phyloP scores from a whole-genome alignment of 2,113 vertebrate genomes.

The Lipotes vexillifer region DNA sequence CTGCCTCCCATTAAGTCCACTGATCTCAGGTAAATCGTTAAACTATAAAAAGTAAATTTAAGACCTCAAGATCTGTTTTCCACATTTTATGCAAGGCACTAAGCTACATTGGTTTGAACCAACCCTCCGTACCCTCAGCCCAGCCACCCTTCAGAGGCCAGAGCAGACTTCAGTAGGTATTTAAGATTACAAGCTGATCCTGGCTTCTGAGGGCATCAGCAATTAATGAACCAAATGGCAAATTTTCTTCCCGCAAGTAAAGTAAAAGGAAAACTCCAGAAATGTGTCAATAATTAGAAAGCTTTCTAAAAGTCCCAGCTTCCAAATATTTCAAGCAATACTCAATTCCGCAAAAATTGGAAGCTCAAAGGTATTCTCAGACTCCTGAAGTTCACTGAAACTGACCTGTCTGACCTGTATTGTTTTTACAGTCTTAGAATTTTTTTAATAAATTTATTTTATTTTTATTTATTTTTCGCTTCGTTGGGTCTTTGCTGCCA shows the following conservation, averaged over 20 bases:
- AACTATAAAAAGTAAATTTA: not conserved
- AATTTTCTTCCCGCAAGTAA: not conserved
- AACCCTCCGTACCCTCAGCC: not conserved
- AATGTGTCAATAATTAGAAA: not conserved
- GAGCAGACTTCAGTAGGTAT: not conserved
- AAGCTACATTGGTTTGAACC: not conserved
- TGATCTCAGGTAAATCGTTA: conserved; percentile 9
- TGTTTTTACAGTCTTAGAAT: not conserved
- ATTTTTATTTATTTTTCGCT: too few species aligned
- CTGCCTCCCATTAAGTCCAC: not conserved
- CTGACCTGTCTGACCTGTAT: not conserved
- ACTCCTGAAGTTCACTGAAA: not conserved
- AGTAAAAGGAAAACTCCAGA: not conserved
- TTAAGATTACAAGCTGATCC: not conserved
- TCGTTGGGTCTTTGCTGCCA: too few species aligned
- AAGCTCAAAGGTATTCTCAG: not conserved
- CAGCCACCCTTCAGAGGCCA: not conserved
- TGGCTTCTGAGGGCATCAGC: not conserved
- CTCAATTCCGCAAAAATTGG: not conserved
- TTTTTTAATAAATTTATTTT: too few species aligned
- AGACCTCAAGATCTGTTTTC: not conserved
- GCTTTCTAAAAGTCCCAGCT: not conserved
- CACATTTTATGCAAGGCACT: not conserved
- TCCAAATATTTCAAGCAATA: not conserved
- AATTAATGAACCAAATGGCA: not conserved